Base-by-base conservation (phyloP, 2,888 invertebrate genomes). In the Iselma pallidipennis region DNA sequence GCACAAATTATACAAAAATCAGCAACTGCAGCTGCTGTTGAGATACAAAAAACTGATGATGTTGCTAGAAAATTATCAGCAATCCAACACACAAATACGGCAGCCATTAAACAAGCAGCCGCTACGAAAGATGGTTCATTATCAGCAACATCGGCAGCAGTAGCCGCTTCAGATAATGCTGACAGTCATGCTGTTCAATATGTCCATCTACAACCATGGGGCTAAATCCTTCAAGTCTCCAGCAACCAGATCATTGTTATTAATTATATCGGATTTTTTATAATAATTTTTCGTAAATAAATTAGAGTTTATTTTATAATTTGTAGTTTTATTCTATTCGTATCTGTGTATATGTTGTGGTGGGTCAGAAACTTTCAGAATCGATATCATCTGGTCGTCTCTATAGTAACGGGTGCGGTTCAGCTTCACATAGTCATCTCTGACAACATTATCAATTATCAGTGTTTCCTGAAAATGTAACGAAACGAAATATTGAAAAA, bases 1-100 rank as follows among this genome's bases (percentile, higher is more conserved):
- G 91, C 91, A 0, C 85, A 86, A 6, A 88, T 90, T 0, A 87
- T 91, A 63, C 89, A 90, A 61, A 85, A 87, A 37, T 88, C 88
- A 14, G 91, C 91, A 0, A 86, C 86, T 64, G 87, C 86, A 52
- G 90, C 89, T 56, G 91, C 91, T 0, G 88, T 87, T 1, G 87
- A 90, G 72, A 85, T 91, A 53, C 88, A 88, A 68, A 88, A 86
- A 72, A 87, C 87, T 68, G 89, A 86, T 86, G 65, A 73, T 48
- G 67, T 70, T n/a, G 73, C 75, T 2, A 63, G 66, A 53, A 75
- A 74, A 61, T 61, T 75, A 6, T 65, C 68, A 10, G 66, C 70
- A 14, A 55, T 73, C 19, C 74, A 74, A 56, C 64, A 67, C 53
- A 68, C 69, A 10, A 71, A 68, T 31, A 66, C 63, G 42, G 64